A percentile compares a stretch with the other conserved stretches of the same genome.
Evolutionary conservation across 2,888 invertebrate genomes (phyloP).

Genomic region (Galerucella nymphaeae): DNA sequence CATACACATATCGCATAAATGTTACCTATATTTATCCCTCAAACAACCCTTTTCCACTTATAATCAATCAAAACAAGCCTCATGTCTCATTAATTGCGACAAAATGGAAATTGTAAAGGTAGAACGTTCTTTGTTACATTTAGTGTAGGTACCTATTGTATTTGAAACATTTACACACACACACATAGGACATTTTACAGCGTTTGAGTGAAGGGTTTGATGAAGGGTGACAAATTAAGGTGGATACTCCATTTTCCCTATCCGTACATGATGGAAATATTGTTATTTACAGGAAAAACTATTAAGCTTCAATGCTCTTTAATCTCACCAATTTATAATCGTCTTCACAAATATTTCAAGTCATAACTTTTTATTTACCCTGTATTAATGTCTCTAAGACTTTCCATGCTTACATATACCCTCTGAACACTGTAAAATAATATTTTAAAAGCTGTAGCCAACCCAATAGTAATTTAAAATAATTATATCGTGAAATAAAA

Average conservation of each 20-base stretch:
- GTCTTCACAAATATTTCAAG: too few species aligned
- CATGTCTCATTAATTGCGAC: background rate
- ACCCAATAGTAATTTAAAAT: too few species aligned
- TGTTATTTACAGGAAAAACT: background rate
- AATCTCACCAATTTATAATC: too few species aligned
- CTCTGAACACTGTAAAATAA: too few species aligned
- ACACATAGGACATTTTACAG: background rate
- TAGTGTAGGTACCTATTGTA: background rate
- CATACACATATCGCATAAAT: slow-evolving; percentile 7
- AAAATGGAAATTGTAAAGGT: slow-evolving; percentile 8
- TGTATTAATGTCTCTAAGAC: too few species aligned
- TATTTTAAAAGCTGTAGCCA: too few species aligned
- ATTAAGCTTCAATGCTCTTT: too few species aligned
- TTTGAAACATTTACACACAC: slow-evolving; percentile 1
- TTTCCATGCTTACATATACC: too few species aligned
- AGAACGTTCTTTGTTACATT: slow-evolving; percentile 9
- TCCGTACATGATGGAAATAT: background rate
- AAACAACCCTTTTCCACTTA: background rate
- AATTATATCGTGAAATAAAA: background rate
- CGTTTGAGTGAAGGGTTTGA: background rate
- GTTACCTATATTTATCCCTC: slow-evolving; percentile 1
- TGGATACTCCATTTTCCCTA: background rate
- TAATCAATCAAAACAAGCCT: slow-evolving; percentile 11
- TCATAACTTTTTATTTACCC: too few species aligned
- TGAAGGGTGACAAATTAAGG: slow-evolving; percentile 3